Evolutionary conservation across 2,113 vertebrate genomes (phyloP).

Genomic region (Psammodynastes pulverulentus): DNA sequence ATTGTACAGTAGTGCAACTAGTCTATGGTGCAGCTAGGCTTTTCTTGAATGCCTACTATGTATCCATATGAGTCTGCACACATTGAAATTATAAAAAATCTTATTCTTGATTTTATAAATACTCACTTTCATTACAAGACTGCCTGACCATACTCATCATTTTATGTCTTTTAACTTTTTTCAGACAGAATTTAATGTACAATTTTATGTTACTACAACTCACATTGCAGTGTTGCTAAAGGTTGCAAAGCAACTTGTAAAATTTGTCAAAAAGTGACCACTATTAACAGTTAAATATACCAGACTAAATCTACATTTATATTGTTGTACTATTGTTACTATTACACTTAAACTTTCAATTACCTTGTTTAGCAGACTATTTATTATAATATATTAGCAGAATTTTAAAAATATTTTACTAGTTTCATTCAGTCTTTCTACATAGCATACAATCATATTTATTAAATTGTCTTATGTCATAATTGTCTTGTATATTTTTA

Average conservation of each 20-base stretch:
- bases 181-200: background rate
- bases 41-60: background rate
- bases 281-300: background rate
- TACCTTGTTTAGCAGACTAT: background rate
- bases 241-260: background rate
- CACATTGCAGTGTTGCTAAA: background rate
- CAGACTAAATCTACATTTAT: background rate
- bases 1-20: background rate
- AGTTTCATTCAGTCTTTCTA: background rate
- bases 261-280: background rate
- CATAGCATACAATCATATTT: background rate
- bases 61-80: background rate
- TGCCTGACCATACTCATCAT: no score
- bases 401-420: background rate
- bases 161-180: background rate
- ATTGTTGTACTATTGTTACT: background rate
- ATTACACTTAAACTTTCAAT: background rate
- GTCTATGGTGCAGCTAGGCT: background rate
- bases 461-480: background rate
- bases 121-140: background rate
- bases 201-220: background rate
- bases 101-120: background rate
- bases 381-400: background rate
- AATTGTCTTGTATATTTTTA: background rate
- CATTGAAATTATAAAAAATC: background rate